A percentile compares a stretch with the other conserved stretches of the same genome.
Conservation (phyloP, 2,113 vertebrate genomes). For the Psilopsiagon aurifrons region DNA sequence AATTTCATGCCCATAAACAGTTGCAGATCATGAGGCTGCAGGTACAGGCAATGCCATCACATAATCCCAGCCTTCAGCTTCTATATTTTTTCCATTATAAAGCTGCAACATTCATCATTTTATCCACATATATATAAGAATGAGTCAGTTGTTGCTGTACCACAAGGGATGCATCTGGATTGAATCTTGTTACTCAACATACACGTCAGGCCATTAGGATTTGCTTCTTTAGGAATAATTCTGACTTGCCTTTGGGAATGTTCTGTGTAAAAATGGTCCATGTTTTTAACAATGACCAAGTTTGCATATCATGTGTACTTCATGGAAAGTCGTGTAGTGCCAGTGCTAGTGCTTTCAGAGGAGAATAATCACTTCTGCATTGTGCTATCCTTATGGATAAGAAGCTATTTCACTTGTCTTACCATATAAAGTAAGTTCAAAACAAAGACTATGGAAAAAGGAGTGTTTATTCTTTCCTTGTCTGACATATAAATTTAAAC, state of each 20-base stretch:
- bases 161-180: conserved; percentile 24
- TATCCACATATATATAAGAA: conserved; percentile 6
- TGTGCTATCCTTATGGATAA: not conserved
- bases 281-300: not conserved
- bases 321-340: rapidly evolving
- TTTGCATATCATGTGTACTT: not conserved
- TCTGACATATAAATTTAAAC: not conserved
- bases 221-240: not conserved
- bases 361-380: not conserved
- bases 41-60: not conserved
- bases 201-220: not conserved
- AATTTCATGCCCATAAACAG: not conserved
- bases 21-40: not conserved
- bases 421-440: not conserved
- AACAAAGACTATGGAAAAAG: not conserved
- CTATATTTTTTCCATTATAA: conserved; percentile 30
- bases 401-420: not conserved
- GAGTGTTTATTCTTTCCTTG: not conserved
- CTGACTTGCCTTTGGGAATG: not conserved
- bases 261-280: not conserved
- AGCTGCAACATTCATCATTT: not conserved
- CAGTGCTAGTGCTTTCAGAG: not conserved
- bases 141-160: not conserved
- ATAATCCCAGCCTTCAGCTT: not conserved
- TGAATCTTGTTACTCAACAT: not conserved